Evolutionary conservation across 1,140 invertebrate species (phyloP), one percentile per base, ranked within the genome.

Genomic region (Platyscapa corneri): DNA sequence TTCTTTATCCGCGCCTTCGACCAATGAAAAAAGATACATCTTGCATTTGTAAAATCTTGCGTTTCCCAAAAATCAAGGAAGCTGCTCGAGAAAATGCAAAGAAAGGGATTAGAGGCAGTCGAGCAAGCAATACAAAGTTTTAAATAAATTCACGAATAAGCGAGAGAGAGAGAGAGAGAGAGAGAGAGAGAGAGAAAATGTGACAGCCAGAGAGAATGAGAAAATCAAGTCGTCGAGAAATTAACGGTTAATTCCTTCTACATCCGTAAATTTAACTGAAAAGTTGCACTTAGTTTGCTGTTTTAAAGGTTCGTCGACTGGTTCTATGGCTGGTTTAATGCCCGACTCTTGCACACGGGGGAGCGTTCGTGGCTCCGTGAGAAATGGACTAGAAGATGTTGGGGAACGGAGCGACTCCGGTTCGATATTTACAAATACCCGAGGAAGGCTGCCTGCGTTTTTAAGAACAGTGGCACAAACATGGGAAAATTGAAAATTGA

Each of bases 11-110:
- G 67, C 78, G 84, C 72, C 79, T 3, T n/a, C 42, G 60, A 86
- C 82, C 84, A 86, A 86, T 86, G 84, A 77, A 86, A 85, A 86
- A 86, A 86, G 84, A 86, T 82, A 56, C 79, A 82, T 82, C 79
- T 86, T 56, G 78, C 60, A 72, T 79, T 79, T 79, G 84, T 86
- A 79, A 86, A n/a, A n/a, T n/a, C n/a, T n/a, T n/a, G n/a, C n/a
- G n/a, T 72, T 86, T 53, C 81, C 78, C 49, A 80, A 85, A 80
- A 80, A 84, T 85, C 67, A 78, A n/a, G 65, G 80, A 76, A n/a
- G n/a, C 81, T 56, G 78, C 56, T 84, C 77, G 60, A 74, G 83
- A 37, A 84, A 84, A 84, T 80, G 46, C 46, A 46, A 72, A 60
- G 67, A 49, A 65, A 81, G 49, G 32, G 77, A 32, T 6, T 5